These are phyloP conservation scores for Plumapathes pennacea DNA, from an alignment of 92 coral and sea anemone species.

Conservation along the genomic window DNA sequence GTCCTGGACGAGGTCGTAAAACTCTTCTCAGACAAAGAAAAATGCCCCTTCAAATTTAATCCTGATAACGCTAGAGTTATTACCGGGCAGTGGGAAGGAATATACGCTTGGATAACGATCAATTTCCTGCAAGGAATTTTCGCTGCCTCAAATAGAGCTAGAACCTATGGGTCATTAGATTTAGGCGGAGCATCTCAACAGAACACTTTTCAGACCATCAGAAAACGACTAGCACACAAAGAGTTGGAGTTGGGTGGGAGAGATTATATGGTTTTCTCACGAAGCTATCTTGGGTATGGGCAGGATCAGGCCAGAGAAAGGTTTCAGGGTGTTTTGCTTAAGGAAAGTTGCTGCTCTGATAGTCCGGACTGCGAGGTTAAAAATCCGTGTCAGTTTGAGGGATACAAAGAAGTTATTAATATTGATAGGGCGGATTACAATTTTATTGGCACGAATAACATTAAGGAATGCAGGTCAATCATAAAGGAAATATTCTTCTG, in stretches of 20 bases:
- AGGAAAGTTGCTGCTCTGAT: background rate
- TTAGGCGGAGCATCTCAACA: constrained; percentile 57
- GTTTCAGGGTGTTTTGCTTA: constrained; percentile 1
- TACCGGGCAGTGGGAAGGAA: constrained; percentile 34
- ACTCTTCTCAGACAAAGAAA: constrained; percentile 8
- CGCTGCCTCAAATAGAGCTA: background rate
- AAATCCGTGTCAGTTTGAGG: constrained; percentile 40
- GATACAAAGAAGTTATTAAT: background rate
- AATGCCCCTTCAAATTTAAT: constrained; percentile 25
- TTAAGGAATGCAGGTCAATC: background rate
- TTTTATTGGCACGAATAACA: background rate
- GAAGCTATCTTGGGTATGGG: constrained; percentile 48
- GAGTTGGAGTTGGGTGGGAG: constrained; percentile 9
- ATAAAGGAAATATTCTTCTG: constrained; percentile 29
- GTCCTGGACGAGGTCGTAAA: constrained; percentile 15
- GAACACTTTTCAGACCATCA: constrained; percentile 20
- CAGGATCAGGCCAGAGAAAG: constrained; percentile 24
- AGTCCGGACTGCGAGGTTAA: background rate
- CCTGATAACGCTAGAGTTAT: constrained; percentile 17
- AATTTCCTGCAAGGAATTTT: constrained; percentile 40
- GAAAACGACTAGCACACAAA: background rate
- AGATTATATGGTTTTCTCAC: constrained; percentile 11
- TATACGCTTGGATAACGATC: constrained; percentile 42
- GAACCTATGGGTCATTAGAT: constrained; percentile 15
- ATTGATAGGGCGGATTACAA: constrained; percentile 7